Conservation (phyloP, 2,797 vertebrate species). For the Galaxias olidus region DNA sequence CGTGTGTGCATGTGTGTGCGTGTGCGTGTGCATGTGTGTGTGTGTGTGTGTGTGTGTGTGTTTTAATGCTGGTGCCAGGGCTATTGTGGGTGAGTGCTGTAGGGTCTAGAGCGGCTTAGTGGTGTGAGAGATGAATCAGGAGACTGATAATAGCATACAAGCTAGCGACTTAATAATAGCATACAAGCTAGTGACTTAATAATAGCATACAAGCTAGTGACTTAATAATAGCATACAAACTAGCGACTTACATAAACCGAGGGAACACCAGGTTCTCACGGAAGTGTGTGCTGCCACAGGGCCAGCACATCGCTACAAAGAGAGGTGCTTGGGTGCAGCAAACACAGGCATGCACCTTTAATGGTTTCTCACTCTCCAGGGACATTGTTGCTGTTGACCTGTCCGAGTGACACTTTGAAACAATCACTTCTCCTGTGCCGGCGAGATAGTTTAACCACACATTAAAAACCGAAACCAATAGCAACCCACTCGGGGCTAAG, state of each 20-base stretch:
- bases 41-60: conserved; percentile 1
- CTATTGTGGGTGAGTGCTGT: conserved; percentile 36
- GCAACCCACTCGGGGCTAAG: background rate
- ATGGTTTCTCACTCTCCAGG: too few relatives aligned
- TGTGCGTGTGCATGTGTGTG: background rate
- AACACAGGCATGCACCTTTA: too few relatives aligned
- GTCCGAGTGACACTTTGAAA: too few relatives aligned
- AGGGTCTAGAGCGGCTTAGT: conserved; percentile 38
- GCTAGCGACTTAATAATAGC: conserved; percentile 49
- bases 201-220: conserved; percentile 45
- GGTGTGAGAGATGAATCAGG: conserved; percentile 42
- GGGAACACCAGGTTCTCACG: too few relatives aligned
- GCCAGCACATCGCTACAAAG: too few relatives aligned
- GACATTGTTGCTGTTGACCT: too few relatives aligned
- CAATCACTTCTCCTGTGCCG: too few relatives aligned
- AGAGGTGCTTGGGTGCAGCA: too few relatives aligned
- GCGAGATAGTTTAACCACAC: too few relatives aligned
- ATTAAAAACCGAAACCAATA: too few relatives aligned
- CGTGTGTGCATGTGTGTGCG: conserved; percentile 39
- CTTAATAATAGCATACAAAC: conserved; percentile 47
- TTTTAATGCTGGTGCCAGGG: conserved; percentile 26
- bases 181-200: conserved; percentile 26
- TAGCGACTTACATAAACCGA: too few relatives aligned
- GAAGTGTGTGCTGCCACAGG: too few relatives aligned
- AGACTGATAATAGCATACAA: conserved; percentile 47